Evolutionary conservation across 2,113 vertebrate genomes (phyloP), one percentile per base, ranked within the genome.

Genomic region (Tachuris rubrigastra): DNA sequence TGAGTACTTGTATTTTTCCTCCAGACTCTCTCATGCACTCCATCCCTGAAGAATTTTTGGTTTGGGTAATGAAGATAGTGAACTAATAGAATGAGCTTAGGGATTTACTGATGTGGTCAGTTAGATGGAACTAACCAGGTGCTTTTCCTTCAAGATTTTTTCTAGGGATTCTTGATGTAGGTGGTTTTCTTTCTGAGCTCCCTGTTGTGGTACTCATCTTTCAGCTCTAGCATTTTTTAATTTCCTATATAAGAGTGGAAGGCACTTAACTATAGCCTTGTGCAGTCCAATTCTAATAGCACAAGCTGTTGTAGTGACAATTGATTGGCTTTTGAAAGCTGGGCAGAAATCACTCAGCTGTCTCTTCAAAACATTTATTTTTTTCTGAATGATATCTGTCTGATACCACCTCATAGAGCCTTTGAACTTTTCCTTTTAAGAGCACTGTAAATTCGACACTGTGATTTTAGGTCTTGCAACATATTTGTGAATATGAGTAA

Each of bases 401-500:
- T 91, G 95, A 93, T 63, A 90, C 25, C 17, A 69, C 13, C 31
- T 82, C 76, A 86, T 27, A 73, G 42, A 85, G 9, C 1, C 9
- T 55, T 82, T 71, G 39, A 90, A 24, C 5, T 84, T 56, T 89
- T 71, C 22, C 39, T 88, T 88, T 75, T 73, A 82, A 59, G 25
- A 42, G 23, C 21, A 58, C 11, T 11, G 25, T 87, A 72, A 95
- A 96, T 95, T 66, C 77, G 73, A 79, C 68, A 62, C 75, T 60
- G 33, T 39, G 53, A 95, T 31, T 79, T 81, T 95, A 86, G 95
- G 55, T 92, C 59, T 58, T 94, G 66, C 35, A 85, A 84, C 47
- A 33, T 89, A 90, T 79, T 88, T 30, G 55, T 82, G 78, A 95
- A 85, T 90, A 55, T 95, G 53, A 91, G 49, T 85, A 59, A 86